Evolutionary conservation across 1,140 invertebrate genomes (phyloP), one percentile per base, ranked within the genome.

Genomic region (Drosophila ironensis): DNA sequence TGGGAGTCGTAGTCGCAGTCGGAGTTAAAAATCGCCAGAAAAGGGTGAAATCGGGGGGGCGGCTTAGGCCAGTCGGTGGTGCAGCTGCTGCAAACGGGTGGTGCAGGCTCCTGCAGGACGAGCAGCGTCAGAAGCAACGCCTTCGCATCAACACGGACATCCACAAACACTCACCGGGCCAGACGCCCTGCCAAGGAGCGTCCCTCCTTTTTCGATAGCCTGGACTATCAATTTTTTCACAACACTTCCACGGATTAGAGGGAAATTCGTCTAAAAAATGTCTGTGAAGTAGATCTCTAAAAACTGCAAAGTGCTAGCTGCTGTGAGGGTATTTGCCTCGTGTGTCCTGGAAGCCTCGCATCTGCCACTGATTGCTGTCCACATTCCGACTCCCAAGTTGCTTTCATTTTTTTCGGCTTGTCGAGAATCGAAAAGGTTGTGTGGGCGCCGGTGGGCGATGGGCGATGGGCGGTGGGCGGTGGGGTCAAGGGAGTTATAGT

Each of bases 61-160:
- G 27, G 60, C 20, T 64, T 50, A 41, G 61, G 45, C 30, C 47
- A 50, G n/a, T 24, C 56, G 42, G 53, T 60, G 28, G 38, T 61
- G 57, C 57, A 61, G 28, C 22, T 33, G 25, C 27, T 44, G 25
- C 40, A 30, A 24, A n/a, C 33, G 24, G 28, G 2, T 7, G 9
- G n/a, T 3, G 14, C 5, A 1, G 17, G 2, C 6, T n/a, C 7
- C 12, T 7, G 33, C 2, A 12, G 6, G 14, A 9, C 11, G 33
- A 7, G 33, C 14, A 33, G 17, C 46, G 38, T 14, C 14, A 35
- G 30, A 51, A 35, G 41, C 33, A 46, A 41, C 44, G 61, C 33
- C 63, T 69, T 74, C 63, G 20, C 48, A 68, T 45, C 46, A 45
- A 69, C 22, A 22, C 35, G 24, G 8, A 50, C 50, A 68, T 47